These are phyloP conservation scores for Ormyrus rosae DNA, from an alignment of 2,888 invertebrate genomes.

Conservation along the genomic window DNA sequence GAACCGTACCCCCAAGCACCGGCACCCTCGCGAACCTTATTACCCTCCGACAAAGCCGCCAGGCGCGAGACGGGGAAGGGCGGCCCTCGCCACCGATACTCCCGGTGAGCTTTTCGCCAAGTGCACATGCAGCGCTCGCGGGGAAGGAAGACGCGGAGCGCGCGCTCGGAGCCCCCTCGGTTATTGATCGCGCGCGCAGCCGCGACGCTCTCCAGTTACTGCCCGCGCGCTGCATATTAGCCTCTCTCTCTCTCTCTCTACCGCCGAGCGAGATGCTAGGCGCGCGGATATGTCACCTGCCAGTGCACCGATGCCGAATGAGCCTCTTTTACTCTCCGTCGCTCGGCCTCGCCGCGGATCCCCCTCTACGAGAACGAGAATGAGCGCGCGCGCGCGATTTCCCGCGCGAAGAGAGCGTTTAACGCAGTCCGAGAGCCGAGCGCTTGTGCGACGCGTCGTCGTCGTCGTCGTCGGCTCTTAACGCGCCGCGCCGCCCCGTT, in stretches of 20 bases:
- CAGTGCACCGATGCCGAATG: neutral
- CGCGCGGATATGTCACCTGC: constrained; percentile 23
- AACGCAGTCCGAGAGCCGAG: no score
- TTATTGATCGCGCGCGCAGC: constrained; percentile 35
- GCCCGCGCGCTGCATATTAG: neutral
- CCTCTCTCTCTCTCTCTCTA: constrained; percentile 17
- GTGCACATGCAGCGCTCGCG: constrained; percentile 4
- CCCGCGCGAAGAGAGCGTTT: no score
- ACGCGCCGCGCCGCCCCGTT: no score
- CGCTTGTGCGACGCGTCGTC: no score
- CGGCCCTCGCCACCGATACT: neutral
- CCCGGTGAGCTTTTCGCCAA: constrained; percentile 11
- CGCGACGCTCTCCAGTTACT: constrained; percentile 14
- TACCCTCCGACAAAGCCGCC: neutral
- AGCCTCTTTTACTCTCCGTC: no score
- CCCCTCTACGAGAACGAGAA: no score
- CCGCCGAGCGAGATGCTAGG: constrained; percentile 1
- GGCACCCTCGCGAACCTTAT: neutral
- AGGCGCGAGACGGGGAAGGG: neutral
- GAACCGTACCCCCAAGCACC: neutral
- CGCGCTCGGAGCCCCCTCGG: neutral
- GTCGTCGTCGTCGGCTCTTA: no score
- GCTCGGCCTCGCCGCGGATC: no score
- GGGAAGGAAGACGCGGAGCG: no score
- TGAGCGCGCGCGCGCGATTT: no score